Percentiles rank a stretch among this genome's conserved stretches.
Evolutionary conservation across 2,888 invertebrate species (phyloP).

Genomic region (Sthenelais limicola): DNA sequence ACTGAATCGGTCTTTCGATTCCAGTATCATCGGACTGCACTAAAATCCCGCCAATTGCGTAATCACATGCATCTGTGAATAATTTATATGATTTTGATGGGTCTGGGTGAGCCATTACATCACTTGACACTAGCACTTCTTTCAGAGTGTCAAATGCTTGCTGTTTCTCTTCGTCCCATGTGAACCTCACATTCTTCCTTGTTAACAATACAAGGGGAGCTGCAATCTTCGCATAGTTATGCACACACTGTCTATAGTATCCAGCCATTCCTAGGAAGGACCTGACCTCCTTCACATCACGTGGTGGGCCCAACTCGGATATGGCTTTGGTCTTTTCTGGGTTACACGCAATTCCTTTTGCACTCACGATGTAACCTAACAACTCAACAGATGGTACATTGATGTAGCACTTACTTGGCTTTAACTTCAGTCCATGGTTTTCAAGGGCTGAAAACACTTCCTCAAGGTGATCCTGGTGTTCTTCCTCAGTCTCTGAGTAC

Average conservation of each 20-base stretch:
- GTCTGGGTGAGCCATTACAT: conserved; percentile 11
- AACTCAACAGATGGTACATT: conserved; percentile 35
- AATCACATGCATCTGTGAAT: conserved; percentile 22
- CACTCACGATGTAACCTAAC: conserved; percentile 41
- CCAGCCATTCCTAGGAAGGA: conserved; percentile 38
- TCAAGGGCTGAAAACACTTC: conserved; percentile 42
- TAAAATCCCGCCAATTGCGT: conserved; percentile 19
- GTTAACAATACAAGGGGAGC: conserved; percentile 14
- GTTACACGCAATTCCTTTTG: conserved; percentile 44
- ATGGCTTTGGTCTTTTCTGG: conserved; percentile 45
- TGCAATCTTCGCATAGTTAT: conserved; percentile 37
- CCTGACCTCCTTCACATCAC: too few species aligned
- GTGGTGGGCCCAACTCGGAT: conserved; percentile 27
- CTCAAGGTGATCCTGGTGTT: conserved; percentile 40
- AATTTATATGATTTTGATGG: conserved; percentile 15
- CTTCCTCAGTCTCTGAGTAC: conserved; percentile 9
- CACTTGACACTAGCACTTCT: conserved; percentile 3
- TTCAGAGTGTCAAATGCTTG: conserved; percentile 27
- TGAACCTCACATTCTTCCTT: background rate
- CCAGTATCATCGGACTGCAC: conserved; percentile 16
- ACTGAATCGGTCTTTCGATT: conserved; percentile 18
- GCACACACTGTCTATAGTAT: conserved; percentile 35
- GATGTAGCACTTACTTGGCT: conserved; percentile 47
- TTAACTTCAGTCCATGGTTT: conserved; percentile 39
- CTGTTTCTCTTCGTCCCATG: conserved; percentile 5